Percentiles rank a stretch among this genome's conserved stretches.
These are phyloP conservation scores for Lacerta viridis DNA, from an alignment of 2,797 vertebrate genomes.

Conservation along the genomic window DNA sequence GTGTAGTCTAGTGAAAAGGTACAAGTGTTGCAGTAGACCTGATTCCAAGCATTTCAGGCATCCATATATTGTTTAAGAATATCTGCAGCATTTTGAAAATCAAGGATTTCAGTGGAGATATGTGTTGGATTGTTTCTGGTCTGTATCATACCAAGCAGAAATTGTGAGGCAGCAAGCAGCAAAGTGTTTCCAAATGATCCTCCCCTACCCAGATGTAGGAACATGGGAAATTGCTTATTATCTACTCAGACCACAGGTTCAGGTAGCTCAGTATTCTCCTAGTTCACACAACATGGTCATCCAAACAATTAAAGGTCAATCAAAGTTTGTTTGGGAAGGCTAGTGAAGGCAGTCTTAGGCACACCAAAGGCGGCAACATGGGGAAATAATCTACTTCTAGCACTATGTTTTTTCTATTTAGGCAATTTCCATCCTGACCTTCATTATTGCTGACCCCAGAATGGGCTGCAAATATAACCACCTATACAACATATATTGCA, in stretches of 20 bases:
- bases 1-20: constrained; percentile 44
- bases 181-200: background rate
- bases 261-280: too few species aligned
- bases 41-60: constrained; percentile 59
- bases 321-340: background rate
- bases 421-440: too few species aligned
- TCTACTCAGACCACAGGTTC: too few species aligned
- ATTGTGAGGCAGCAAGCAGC: background rate
- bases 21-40: constrained; percentile 44
- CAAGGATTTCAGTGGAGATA: background rate
- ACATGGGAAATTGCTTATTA: background rate
- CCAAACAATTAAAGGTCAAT: background rate
- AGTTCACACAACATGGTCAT: too few species aligned
- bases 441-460: too few species aligned
- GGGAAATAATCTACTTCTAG: too few species aligned
- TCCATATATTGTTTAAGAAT: constrained; percentile 20
- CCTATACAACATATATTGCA: too few species aligned
- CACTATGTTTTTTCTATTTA: too few species aligned
- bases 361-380: background rate
- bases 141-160: background rate
- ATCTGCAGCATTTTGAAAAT: background rate
- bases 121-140: background rate
- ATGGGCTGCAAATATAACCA: too few species aligned
- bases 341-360: background rate
- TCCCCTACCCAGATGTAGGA: background rate